Conservation (phyloP, 2,797 vertebrate species). For the Tangara arthus region DNA sequence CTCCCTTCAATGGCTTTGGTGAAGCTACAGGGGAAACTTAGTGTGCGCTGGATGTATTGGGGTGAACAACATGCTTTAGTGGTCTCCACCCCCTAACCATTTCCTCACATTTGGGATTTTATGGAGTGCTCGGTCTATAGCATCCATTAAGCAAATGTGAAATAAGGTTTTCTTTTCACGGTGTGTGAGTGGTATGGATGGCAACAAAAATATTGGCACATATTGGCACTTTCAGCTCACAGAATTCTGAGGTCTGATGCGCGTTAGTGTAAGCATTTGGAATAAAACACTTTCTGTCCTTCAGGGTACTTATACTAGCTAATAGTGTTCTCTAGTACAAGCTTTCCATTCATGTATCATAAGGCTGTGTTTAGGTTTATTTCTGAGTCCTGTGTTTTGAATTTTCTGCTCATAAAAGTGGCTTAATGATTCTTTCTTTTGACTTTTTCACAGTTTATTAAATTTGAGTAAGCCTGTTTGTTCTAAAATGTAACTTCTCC, state of each 20-base stretch:
- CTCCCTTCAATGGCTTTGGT: not conserved
- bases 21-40: not conserved
- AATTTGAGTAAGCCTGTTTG: not conserved
- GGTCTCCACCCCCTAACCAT: not conserved
- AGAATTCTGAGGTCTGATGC: not conserved
- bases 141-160: not conserved
- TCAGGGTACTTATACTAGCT: not conserved
- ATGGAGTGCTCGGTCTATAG: not conserved
- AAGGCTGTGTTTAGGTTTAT: not conserved
- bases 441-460: not conserved
- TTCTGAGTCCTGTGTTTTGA: not conserved
- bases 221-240: not conserved
- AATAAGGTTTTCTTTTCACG: not conserved
- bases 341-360: not conserved
- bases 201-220: not conserved
- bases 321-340: not conserved
- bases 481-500: not conserved
- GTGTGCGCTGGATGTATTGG: not conserved
- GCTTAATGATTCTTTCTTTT: not conserved
- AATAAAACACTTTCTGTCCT: not conserved
- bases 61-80: not conserved
- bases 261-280: not conserved
- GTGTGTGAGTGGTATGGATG: not conserved
- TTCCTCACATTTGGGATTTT: not conserved
- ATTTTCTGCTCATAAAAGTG: not conserved